phyloP scores from a whole-genome alignment of 2,113 vertebrate genomes.

The Xenus cinereus region DNA sequence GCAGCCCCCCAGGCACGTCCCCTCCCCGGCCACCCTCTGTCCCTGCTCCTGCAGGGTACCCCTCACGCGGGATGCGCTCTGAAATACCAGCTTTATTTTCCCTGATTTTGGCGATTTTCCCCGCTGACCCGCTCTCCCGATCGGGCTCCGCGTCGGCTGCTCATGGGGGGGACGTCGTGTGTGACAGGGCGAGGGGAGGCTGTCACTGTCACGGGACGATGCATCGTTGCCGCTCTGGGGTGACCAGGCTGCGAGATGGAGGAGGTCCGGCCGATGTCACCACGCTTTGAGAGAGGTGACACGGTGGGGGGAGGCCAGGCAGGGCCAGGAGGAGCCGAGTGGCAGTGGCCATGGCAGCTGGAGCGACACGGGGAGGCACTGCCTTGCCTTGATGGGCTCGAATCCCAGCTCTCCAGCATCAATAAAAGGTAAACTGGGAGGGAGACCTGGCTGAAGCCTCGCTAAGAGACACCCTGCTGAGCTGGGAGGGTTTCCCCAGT shows the following conservation, averaged over 20 bases:
- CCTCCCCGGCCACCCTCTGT: rapidly evolving
- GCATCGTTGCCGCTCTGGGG: rapidly evolving
- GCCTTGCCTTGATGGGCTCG: background rate
- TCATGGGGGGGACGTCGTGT: background rate
- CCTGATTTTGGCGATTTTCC: background rate
- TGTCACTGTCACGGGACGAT: background rate
- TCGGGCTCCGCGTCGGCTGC: background rate
- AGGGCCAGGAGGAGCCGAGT: too few relatives aligned
- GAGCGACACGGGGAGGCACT: background rate
- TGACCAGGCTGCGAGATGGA: background rate
- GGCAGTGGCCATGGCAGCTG: background rate
- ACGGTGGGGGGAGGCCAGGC: background rate
- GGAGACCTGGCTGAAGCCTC: background rate
- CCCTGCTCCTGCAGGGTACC: background rate
- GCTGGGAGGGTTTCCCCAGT: background rate
- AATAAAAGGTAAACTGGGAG: background rate
- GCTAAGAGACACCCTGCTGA: background rate
- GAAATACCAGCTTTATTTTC: background rate
- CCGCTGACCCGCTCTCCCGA: rapidly evolving
- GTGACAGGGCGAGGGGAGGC: background rate
- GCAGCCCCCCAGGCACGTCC: background rate
- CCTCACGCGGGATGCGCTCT: rapidly evolving
- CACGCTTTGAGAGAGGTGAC: background rate
- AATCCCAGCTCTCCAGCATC: background rate
- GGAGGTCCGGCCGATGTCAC: background rate